phyloP scores from a whole-genome alignment of 2,797 vertebrate species.

The Anguilla anguilla region DNA sequence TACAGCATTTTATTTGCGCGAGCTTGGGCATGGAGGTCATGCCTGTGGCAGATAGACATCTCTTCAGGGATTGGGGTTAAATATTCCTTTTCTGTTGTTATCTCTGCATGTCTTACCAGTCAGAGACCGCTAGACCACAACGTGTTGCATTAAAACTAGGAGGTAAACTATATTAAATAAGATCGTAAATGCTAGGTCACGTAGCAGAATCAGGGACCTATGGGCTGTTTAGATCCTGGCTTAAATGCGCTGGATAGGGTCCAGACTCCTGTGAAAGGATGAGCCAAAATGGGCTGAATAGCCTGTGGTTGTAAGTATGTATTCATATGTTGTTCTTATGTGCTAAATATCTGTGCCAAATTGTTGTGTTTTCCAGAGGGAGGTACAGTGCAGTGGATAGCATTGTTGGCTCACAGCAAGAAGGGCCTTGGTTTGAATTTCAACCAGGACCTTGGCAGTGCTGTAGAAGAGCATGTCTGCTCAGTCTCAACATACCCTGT shows the following conservation, averaged over 20 bases:
- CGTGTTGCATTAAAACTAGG: background rate
- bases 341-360: background rate
- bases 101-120: background rate
- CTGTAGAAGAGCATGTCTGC: too few species aligned
- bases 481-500: too few species aligned
- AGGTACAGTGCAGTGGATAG: too few species aligned
- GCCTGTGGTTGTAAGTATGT: background rate
- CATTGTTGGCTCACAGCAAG: too few species aligned
- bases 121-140: background rate
- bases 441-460: too few species aligned
- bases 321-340: background rate
- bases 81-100: background rate
- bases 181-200: too few species aligned
- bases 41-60: background rate
- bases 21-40: background rate
- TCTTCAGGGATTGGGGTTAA: background rate
- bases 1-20: background rate
- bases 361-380: background rate
- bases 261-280: background rate
- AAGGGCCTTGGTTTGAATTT: too few species aligned
- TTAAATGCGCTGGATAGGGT: background rate
- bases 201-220: background rate
- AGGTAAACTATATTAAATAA: background rate
- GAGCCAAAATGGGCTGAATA: background rate
- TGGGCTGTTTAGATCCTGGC: background rate